Evolutionary conservation across 2,797 vertebrate species (phyloP).

Genomic region (Lacerta bilineata): DNA sequence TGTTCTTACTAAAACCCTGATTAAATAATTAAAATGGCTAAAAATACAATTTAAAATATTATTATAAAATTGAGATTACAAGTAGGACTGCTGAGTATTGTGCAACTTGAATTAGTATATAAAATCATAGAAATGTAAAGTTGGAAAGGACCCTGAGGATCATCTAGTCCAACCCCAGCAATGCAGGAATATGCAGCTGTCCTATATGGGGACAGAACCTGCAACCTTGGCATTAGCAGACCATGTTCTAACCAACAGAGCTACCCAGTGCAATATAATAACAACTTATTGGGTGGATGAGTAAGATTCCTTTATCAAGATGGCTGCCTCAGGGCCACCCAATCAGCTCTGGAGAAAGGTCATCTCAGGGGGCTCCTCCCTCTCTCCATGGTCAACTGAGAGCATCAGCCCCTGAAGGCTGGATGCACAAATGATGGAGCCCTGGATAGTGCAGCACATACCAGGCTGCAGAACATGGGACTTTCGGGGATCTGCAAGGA

Average conservation of each 20-base stretch:
- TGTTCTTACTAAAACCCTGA: slow-evolving; percentile 20
- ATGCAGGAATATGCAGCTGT: no score
- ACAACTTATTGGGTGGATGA: slow-evolving; percentile 57
- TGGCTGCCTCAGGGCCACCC: slow-evolving; percentile 78
- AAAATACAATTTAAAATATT: slow-evolving; percentile 13
- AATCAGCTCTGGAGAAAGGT: slow-evolving; percentile 4
- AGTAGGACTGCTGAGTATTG: slow-evolving; percentile 72
- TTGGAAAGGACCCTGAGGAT: no score
- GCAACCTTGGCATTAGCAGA: no score
- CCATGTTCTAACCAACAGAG: no score
- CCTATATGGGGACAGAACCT: no score
- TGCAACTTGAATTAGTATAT: slow-evolving; percentile 31
- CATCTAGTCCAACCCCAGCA: no score
- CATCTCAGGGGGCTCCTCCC: background rate
- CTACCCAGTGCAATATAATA: slow-evolving; percentile 36
- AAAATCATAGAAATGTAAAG: no score
- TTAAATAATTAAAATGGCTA: slow-evolving; percentile 33
- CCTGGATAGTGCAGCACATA: no score
- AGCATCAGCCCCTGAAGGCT: no score
- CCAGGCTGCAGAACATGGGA: no score
- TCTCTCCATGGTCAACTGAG: background rate
- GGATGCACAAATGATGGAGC: no score
- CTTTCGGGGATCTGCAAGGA: no score
- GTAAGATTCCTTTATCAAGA: slow-evolving; percentile 75
- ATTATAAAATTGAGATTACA: slow-evolving; percentile 24